These are phyloP conservation scores for Phymanthus crucifer DNA, from an alignment of 92 coral and sea anemone genomes.

Conservation along the genomic window DNA sequence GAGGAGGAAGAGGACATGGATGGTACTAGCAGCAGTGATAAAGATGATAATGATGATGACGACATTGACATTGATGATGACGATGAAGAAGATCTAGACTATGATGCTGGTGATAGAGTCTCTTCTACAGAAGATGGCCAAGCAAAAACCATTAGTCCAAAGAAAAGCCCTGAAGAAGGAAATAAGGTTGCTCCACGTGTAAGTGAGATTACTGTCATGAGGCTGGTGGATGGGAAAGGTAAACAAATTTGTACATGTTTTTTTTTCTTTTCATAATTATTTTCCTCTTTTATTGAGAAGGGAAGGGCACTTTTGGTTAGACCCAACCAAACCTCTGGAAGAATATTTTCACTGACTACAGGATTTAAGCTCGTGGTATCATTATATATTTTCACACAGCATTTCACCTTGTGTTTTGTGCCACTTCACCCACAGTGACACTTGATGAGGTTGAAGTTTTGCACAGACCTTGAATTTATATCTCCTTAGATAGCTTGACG, in stretches of 20 bases:
- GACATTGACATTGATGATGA: slow-evolving; percentile 1
- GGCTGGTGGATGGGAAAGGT: slow-evolving; percentile 22
- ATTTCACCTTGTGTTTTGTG: too few species aligned
- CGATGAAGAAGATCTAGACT: neutral
- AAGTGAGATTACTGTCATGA: neutral
- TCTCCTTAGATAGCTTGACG: too few species aligned
- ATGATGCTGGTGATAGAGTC: neutral
- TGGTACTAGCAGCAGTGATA: neutral
- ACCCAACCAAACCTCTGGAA: too few species aligned
- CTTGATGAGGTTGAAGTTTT: too few species aligned
- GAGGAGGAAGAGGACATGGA: slow-evolving; percentile 8
- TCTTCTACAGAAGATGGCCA: neutral
- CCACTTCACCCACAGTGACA: too few species aligned
- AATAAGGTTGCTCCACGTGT: slow-evolving; percentile 7
- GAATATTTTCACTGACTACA: too few species aligned
- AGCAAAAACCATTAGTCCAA: neutral
- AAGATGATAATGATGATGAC: slow-evolving; percentile 15
- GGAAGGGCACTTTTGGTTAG: neutral
- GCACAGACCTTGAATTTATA: too few species aligned
- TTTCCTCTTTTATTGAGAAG: neutral
- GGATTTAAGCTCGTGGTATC: too few species aligned
- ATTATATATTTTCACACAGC: too few species aligned
- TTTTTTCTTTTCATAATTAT: neutral
- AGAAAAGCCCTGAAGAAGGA: neutral
- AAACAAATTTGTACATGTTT: too few species aligned